These are phyloP conservation scores for Cladopsammia gracilis DNA, from an alignment of 64 coral and sea anemone species.

Conservation along the genomic window DNA sequence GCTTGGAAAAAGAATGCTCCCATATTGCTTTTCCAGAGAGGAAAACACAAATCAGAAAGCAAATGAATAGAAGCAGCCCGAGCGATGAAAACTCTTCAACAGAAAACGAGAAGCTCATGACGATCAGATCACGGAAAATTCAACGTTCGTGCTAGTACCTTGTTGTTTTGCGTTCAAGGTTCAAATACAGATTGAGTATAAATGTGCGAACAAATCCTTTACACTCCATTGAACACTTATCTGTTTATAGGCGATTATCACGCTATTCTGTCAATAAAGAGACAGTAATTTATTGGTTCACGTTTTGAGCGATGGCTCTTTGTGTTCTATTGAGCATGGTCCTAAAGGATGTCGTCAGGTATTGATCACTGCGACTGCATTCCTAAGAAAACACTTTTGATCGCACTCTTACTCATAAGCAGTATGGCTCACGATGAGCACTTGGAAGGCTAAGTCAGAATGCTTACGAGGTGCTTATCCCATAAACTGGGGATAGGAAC, in stretches of 20 bases:
- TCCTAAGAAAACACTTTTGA: too few species aligned
- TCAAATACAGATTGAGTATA: background rate
- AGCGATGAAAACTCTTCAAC: background rate
- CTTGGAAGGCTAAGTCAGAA: too few species aligned
- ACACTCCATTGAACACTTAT: conserved; percentile 19
- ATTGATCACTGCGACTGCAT: too few species aligned
- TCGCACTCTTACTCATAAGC: background rate
- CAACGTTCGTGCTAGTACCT: background rate
- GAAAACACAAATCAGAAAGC: conserved; percentile 13
- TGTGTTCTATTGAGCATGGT: background rate
- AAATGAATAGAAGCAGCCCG: background rate
- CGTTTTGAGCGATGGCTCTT: background rate
- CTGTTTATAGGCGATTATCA: conserved; percentile 16
- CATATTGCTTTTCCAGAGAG: conserved; percentile 23
- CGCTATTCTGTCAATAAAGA: conserved; percentile 24
- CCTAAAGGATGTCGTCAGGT: too few species aligned
- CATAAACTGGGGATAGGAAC: too few species aligned
- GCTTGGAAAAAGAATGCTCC: conserved; percentile 8
- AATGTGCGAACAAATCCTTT: conserved; percentile 22
- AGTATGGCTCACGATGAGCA: background rate
- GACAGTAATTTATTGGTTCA: background rate
- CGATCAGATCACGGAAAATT: background rate
- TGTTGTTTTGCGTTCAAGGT: background rate
- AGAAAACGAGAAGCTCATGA: background rate
- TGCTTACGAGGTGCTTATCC: too few species aligned